Evolutionary conservation across 2,797 vertebrate genomes (phyloP).

Genomic region (Picus viridis): DNA sequence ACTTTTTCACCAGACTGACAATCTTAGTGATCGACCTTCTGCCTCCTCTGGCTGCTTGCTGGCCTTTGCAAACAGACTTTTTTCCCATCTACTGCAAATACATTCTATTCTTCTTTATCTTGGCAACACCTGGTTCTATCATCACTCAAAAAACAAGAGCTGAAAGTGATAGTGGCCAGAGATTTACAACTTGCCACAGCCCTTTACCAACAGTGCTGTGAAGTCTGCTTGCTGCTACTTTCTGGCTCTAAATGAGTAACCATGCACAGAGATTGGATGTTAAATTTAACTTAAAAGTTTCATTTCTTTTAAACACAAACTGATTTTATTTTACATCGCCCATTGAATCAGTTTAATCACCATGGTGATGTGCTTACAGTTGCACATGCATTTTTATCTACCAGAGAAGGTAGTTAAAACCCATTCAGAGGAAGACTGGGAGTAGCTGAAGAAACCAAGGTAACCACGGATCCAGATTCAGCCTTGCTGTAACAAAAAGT

Average conservation of each 20-base stretch:
- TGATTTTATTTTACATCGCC: background rate
- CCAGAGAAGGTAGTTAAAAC: background rate
- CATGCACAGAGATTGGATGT: background rate
- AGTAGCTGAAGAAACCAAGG: conserved; percentile 24
- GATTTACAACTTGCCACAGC: background rate
- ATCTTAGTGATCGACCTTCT: background rate
- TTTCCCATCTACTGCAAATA: background rate
- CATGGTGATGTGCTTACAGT: background rate
- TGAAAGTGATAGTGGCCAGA: background rate
- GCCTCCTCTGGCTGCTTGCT: background rate
- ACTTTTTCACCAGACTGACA: background rate
- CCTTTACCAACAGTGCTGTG: background rate
- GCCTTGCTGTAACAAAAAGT: background rate
- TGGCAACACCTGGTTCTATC: background rate
- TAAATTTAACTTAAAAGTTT: background rate
- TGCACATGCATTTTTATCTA: background rate
- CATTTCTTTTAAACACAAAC: background rate
- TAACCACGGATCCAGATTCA: background rate
- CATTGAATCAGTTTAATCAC: background rate
- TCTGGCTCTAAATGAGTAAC: background rate
- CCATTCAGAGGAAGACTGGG: background rate
- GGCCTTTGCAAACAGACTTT: background rate
- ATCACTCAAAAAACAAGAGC: background rate
- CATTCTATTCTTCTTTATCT: background rate
- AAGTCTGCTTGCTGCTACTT: background rate